These are phyloP conservation scores for Orchesella cincta DNA, from an alignment of 1,140 invertebrate genomes.

Conservation along the genomic window DNA sequence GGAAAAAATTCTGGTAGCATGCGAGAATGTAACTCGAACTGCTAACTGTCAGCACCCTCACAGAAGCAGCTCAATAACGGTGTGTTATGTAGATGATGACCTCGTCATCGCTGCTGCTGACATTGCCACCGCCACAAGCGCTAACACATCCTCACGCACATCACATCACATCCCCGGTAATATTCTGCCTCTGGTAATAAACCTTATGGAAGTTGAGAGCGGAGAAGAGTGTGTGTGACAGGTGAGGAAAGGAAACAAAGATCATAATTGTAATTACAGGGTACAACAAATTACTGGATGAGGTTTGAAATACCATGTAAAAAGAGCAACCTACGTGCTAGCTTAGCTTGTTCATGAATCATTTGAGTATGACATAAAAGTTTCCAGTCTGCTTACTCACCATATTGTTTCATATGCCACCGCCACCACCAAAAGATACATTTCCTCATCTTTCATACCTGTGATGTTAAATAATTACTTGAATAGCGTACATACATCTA, in stretches of 20 bases:
- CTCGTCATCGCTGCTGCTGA: background rate
- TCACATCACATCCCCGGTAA: too few species aligned
- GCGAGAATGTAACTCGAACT: too few species aligned
- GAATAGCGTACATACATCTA: background rate
- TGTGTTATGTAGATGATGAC: background rate
- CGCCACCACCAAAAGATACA: background rate
- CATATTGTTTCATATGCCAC: constrained; percentile 9
- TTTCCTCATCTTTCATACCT: background rate
- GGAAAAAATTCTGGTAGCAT: too few species aligned
- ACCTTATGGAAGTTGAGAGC: too few species aligned
- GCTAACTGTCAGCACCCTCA: too few species aligned
- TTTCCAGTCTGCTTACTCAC: background rate
- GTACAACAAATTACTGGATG: constrained; percentile 22
- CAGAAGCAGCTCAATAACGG: background rate
- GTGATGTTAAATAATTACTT: constrained; percentile 23
- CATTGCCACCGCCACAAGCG: background rate
- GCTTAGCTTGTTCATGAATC: too few species aligned
- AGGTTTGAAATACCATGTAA: constrained; percentile 4
- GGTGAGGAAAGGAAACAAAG: constrained; percentile 26
- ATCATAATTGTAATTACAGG: constrained; percentile 26
- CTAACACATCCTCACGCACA: too few species aligned
- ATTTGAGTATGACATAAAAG: too few species aligned
- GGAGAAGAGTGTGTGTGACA: too few species aligned
- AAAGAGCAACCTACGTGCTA: background rate
- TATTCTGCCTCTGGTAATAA: too few species aligned